phyloP scores from a whole-genome alignment of 2,888 invertebrate species.

The Clostera curtula region DNA sequence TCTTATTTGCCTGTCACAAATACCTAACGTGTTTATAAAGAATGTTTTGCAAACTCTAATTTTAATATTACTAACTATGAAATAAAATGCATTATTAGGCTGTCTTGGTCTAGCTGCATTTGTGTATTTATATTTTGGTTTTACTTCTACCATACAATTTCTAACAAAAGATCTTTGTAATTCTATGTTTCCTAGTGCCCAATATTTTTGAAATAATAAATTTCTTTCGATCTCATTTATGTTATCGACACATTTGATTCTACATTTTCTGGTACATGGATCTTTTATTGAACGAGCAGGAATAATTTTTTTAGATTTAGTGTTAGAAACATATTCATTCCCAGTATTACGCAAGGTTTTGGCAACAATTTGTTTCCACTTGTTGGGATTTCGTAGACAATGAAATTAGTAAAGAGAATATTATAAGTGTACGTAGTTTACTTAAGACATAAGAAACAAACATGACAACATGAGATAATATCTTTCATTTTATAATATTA shows the following conservation, averaged over 20 bases:
- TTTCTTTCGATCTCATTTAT: slow-evolving; percentile 6
- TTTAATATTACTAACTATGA: slow-evolving; percentile 3
- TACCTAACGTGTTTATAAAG: too few relatives aligned
- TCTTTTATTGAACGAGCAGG: slow-evolving; percentile 4
- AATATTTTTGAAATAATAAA: slow-evolving; percentile 8
- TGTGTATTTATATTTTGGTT: slow-evolving; percentile 12
- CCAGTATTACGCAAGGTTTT: neutral
- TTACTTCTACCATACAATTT: slow-evolving; percentile 11
- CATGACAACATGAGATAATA: too few relatives aligned
- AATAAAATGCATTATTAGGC: slow-evolving; percentile 11
- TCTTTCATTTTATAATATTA: too few relatives aligned
- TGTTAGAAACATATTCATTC: slow-evolving; percentile 2
- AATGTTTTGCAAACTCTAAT: slow-evolving; percentile 8
- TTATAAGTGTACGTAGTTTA: too few relatives aligned
- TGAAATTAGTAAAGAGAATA: too few relatives aligned
- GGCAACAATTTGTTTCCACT: slow-evolving; percentile 3
- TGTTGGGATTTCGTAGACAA: slow-evolving; percentile 3
- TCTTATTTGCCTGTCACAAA: slow-evolving; percentile 6
- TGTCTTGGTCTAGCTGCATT: slow-evolving; percentile 11
- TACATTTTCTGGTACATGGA: slow-evolving; percentile 5
- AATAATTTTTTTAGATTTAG: slow-evolving; percentile 5
- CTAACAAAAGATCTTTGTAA: slow-evolving; percentile 10
- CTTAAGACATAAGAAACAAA: too few relatives aligned
- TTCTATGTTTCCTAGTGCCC: slow-evolving; percentile 10
- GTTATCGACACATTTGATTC: slow-evolving; percentile 6